Evolutionary conservation across 2,888 invertebrate species (phyloP).

Genomic region (Pteria penguin): DNA sequence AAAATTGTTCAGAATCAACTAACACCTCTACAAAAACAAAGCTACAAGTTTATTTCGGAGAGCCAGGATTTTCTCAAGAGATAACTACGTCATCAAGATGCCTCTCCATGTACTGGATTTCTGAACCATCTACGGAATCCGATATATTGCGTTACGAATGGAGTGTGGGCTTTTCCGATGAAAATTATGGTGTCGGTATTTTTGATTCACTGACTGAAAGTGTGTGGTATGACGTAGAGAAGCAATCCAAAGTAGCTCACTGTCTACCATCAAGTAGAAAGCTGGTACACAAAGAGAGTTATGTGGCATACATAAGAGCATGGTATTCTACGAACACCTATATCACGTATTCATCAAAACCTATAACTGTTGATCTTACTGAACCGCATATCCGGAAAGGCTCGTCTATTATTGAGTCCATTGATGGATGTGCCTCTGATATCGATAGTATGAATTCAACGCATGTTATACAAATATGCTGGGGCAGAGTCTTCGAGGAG

Average conservation of each 20-base stretch:
- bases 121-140: not conserved
- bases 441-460: slow-evolving; percentile 6
- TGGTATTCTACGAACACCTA: slow-evolving; percentile 12
- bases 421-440: slow-evolving; percentile 1
- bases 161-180: not conserved
- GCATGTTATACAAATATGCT: slow-evolving; percentile 11
- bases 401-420: slow-evolving; percentile 10
- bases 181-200: not conserved
- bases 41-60: not conserved
- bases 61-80: too few relatives aligned
- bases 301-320: slow-evolving; percentile 6
- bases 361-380: slow-evolving; percentile 19
- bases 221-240: not conserved
- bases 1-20: not conserved
- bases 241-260: not conserved
- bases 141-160: not conserved
- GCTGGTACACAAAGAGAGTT: not conserved
- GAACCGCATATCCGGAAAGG: slow-evolving; percentile 11
- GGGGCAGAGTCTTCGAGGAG: slow-evolving; percentile 22
- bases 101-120: not conserved
- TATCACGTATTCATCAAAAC: not conserved
- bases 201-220: not conserved
- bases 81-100: not conserved
- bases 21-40: not conserved
- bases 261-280: not conserved